Conservation (phyloP, 2,113 vertebrate species). For the Stigmatopora argus region DNA sequence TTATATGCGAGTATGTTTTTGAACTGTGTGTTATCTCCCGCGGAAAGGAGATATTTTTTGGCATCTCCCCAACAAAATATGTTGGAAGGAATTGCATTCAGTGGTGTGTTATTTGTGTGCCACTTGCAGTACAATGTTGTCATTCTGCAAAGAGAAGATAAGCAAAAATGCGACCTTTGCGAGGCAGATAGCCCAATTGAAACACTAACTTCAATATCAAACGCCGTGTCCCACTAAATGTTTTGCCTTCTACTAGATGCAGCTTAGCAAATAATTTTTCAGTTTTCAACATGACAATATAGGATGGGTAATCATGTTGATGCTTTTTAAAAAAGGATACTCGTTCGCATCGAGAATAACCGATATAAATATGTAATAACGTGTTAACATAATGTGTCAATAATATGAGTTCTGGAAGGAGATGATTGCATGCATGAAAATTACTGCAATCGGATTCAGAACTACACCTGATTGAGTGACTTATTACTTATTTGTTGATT, state of each 20-base stretch:
- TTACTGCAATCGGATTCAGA: too few species aligned
- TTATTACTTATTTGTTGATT: too few species aligned
- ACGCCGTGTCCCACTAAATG: conserved; percentile 3
- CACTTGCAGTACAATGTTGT: conserved; percentile 30
- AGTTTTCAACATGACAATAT: not conserved
- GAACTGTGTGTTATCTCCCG: conserved; percentile 7
- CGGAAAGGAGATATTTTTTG: conserved; percentile 23
- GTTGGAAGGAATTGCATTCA: conserved; percentile 27
- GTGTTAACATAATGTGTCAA: too few species aligned
- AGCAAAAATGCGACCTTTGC: conserved; percentile 10
- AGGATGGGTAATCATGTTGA: not conserved
- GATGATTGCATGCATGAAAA: too few species aligned
- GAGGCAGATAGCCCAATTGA: conserved; percentile 17
- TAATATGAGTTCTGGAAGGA: too few species aligned
- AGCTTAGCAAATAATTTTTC: not conserved
- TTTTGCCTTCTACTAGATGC: conserved; percentile 1
- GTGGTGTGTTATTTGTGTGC: conserved; percentile 29
- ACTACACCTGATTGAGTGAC: too few species aligned
- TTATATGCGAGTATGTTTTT: too few species aligned
- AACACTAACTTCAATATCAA: not conserved
- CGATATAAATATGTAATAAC: too few species aligned
- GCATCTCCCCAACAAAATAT: conserved; percentile 5
- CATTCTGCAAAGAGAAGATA: conserved; percentile 33
- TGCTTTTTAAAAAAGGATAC: too few species aligned
- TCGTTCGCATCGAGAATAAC: too few species aligned